These are phyloP conservation scores for Bombus huntii DNA, from an alignment of 1,140 invertebrate genomes.

Conservation along the genomic window DNA sequence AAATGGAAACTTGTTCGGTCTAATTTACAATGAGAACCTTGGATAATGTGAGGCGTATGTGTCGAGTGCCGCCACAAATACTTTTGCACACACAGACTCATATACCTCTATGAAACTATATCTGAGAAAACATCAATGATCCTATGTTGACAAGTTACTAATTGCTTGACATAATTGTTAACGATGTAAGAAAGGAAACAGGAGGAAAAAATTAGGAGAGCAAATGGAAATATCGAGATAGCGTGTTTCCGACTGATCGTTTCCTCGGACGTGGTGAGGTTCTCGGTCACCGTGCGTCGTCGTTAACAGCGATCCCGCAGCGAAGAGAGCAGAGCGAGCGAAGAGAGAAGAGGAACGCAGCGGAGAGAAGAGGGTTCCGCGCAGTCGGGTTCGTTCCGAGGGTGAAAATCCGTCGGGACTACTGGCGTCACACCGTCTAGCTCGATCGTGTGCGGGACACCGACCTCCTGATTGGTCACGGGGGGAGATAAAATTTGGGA, in stretches of 20 bases:
- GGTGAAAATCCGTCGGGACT: slow-evolving; percentile 75
- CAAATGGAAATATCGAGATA: neutral
- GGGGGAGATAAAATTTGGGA: slow-evolving; percentile 70
- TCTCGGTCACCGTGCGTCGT: slow-evolving; percentile 41
- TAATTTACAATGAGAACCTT: neutral
- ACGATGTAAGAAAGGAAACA: neutral
- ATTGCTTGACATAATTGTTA: neutral
- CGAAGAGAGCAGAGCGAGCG: slow-evolving; percentile 3
- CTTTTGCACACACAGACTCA: neutral
- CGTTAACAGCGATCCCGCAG: slow-evolving; percentile 40
- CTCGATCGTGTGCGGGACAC: slow-evolving; percentile 64
- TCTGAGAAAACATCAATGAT: neutral
- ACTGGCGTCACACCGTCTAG: slow-evolving; percentile 65
- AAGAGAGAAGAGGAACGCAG: slow-evolving; percentile 40
- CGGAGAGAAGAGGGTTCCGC: slow-evolving; percentile 42
- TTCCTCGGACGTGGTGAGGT: neutral
- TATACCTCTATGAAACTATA: too few species aligned
- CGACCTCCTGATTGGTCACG: slow-evolving; percentile 68
- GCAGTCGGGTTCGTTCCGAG: slow-evolving; percentile 63
- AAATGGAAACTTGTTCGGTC: neutral
- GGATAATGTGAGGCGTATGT: neutral
- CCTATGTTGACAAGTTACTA: neutral
- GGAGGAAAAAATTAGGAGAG: neutral
- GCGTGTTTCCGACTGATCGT: neutral
- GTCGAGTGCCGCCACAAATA: neutral